Evolutionary conservation across 2,113 vertebrate genomes (phyloP), one percentile per base, ranked within the genome.

Genomic region (Notothenia coriiceps): DNA sequence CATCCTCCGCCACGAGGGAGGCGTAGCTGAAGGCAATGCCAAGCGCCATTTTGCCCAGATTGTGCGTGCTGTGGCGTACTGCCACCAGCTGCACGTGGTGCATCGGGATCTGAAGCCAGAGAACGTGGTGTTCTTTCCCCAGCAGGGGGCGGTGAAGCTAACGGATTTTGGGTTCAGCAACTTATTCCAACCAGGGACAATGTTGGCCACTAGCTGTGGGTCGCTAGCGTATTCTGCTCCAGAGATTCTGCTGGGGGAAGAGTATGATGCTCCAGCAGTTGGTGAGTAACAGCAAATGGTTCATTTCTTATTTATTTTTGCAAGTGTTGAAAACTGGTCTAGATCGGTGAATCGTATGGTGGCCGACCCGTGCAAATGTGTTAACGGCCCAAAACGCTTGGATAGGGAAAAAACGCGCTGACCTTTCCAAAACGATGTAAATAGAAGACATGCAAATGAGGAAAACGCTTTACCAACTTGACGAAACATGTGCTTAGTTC

Each of bases 111-210:
- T 97, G 85, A 97, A 97, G 91, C 97, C 96, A 0, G 97, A 97
- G 95, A 97, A 97, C 0, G 96, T 97, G 81, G 96, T 97, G 51
- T 97, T 97, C 93, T 97, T 97, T 89, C 95, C 93, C 10, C 95
- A 96, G 86, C 96, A 96, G 63, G 96, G 96, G 1, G 90, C 96
- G 0, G 96, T 97, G 76, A 97, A 97, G 89, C 94, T 97, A 35
- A 97, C 96, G 0, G 97, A 97, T 91, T 97, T 97, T 0, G 97
- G 97, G 29, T 97, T 97, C 92, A 97, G 97, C 90, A 97, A 96
- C 91, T 93, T 90, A 67, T 97, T 97, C 91, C 94, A 97, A 43
- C 97, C 97, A 0, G 97, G 96, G 67, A 96, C 94, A 57, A 96
- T 96, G 96, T 93, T 97, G 78, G 95, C 95, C 73, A 97, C 97